Evolutionary conservation across 2,797 vertebrate species (phyloP).

Genomic region (Ctenosaura bakeri): DNA sequence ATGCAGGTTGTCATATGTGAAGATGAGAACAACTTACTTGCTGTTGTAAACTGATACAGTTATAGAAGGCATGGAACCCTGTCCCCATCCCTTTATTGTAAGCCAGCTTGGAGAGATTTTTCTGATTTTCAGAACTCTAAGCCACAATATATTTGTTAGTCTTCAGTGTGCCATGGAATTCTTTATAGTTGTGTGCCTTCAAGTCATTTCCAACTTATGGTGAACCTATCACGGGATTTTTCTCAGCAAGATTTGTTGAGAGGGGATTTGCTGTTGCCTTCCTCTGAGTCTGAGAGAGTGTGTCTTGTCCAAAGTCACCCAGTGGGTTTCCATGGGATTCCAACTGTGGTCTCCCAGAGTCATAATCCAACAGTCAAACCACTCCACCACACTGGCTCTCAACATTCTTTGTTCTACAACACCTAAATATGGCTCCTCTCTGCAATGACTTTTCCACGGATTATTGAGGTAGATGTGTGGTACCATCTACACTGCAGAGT

Average conservation of each 20-base stretch:
- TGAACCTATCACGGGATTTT: too few species aligned
- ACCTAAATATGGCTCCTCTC: slow-evolving; percentile 54
- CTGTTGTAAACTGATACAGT: neutral
- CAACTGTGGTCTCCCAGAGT: too few species aligned
- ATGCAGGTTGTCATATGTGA: neutral
- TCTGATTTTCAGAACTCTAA: neutral
- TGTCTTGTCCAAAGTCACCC: too few species aligned
- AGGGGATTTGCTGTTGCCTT: too few species aligned
- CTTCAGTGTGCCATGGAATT: slow-evolving; percentile 64
- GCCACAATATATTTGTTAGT: neutral
- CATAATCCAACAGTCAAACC: too few species aligned
- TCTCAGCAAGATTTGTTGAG: too few species aligned
- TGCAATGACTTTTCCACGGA: slow-evolving; percentile 61
- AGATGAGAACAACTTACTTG: neutral
- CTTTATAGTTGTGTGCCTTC: slow-evolving; percentile 43
- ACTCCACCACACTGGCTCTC: neutral
- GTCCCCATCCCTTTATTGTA: neutral
- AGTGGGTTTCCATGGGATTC: too few species aligned
- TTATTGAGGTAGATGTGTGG: too few species aligned
- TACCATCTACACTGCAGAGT: neutral
- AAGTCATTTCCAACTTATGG: too few species aligned
- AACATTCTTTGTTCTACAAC: neutral
- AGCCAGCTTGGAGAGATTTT: neutral
- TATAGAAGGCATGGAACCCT: neutral
- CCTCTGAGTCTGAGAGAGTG: too few species aligned